phyloP scores from a whole-genome alignment of 2,797 vertebrate genomes.

The Hipposideros larvatus region DNA sequence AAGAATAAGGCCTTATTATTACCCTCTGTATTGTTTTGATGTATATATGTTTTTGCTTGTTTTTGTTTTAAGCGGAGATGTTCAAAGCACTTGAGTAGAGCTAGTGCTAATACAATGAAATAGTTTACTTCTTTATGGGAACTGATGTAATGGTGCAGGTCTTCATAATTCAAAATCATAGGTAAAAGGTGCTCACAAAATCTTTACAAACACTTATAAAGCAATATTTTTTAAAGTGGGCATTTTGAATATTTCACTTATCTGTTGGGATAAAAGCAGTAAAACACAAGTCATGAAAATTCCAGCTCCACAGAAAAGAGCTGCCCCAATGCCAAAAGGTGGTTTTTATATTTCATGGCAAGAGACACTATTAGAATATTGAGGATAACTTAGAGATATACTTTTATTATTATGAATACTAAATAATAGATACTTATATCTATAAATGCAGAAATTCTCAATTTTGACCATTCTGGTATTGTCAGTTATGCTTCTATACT shows the following conservation, averaged over 20 bases:
- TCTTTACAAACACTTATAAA: background rate
- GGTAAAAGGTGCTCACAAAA: background rate
- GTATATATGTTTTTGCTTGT: background rate
- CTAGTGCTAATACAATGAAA: background rate
- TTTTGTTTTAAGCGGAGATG: background rate
- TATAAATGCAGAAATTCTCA: background rate
- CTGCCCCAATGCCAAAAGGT: background rate
- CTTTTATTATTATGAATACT: background rate
- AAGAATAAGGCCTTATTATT: background rate
- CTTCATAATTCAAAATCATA: background rate
- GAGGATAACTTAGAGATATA: background rate
- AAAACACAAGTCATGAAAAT: background rate
- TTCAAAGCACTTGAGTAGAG: background rate
- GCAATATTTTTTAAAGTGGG: background rate
- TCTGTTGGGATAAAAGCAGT: background rate
- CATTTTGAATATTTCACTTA: background rate
- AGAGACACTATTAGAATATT: background rate
- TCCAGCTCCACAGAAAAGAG: background rate
- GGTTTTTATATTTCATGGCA: background rate
- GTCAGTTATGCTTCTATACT: background rate
- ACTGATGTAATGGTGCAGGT: background rate
- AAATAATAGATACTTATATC: background rate
- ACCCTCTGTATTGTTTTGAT: background rate
- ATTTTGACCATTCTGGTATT: background rate
- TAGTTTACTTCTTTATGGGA: background rate